These are phyloP conservation scores for Pristiophorus japonicus DNA, from an alignment of 2,113 vertebrate species.

Conservation along the genomic window DNA sequence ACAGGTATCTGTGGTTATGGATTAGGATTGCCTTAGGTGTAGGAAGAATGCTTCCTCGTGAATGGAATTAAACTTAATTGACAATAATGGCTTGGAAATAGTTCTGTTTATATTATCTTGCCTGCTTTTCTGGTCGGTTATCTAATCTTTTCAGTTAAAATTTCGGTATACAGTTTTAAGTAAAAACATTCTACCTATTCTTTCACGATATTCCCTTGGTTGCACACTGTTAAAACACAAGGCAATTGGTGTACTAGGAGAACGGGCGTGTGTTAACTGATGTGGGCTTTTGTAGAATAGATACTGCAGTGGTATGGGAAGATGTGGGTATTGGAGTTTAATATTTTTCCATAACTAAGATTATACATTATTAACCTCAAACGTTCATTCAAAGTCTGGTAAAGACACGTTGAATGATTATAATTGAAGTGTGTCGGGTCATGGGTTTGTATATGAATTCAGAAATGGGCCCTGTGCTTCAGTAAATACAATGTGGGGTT, in stretches of 20 bases:
- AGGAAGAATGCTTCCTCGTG: background rate
- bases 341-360: background rate
- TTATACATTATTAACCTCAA: background rate
- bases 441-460: constrained; percentile 1
- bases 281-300: background rate
- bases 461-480: background rate
- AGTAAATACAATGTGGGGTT: background rate
- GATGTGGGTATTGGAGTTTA: background rate
- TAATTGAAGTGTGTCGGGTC: background rate
- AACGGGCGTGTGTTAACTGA: background rate
- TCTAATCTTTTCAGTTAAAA: background rate
- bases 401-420: background rate
- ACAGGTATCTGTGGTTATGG: background rate
- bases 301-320: background rate
- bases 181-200: too few relatives aligned
- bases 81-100: constrained; percentile 16
- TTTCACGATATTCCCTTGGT: background rate
- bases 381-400: background rate
- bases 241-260: background rate
- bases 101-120: background rate
- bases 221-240: background rate
- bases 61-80: constrained; percentile 20
- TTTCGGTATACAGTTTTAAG: background rate
- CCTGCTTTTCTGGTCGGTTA: background rate
- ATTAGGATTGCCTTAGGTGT: background rate